phyloP scores from a whole-genome alignment of 2,888 invertebrate species.

The Agriopis aurantiaria region DNA sequence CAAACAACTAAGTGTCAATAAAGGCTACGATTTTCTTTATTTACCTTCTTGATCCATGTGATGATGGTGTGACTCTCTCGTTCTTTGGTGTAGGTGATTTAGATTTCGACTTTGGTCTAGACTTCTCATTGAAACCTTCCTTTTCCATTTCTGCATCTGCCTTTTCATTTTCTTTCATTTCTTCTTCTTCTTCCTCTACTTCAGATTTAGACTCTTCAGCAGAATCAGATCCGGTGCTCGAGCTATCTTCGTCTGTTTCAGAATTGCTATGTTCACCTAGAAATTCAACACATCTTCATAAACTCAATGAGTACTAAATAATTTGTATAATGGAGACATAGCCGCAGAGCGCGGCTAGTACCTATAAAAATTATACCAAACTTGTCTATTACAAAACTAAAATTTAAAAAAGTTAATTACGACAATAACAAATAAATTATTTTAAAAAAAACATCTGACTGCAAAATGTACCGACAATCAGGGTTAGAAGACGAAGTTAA shows the following conservation, averaged over 20 bases:
- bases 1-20: no score
- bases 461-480: no score
- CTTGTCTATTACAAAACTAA: no score
- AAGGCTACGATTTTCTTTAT: constrained; percentile 1
- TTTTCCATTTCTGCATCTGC: constrained; percentile 72
- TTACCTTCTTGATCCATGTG: constrained; percentile 74
- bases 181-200: constrained; percentile 68
- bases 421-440: no score
- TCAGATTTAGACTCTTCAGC: constrained; percentile 78
- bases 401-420: no score
- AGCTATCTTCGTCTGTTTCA: constrained; percentile 82
- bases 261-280: constrained; percentile 79
- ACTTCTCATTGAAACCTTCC: constrained; percentile 66
- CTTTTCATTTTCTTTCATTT: constrained; percentile 60
- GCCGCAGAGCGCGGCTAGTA: no score
- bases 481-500: no score
- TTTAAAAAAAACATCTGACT: no score
- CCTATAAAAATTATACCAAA: no score
- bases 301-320: no score
- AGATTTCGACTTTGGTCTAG: constrained; percentile 67
- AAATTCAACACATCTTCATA: constrained; percentile 39
- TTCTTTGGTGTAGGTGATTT: constrained; percentile 72
- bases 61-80: constrained; percentile 68
- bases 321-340: no score
- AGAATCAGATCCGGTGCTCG: constrained; percentile 74